Base-by-base conservation (phyloP, 2,888 invertebrate genomes). In the Coelinius sp. region DNA sequence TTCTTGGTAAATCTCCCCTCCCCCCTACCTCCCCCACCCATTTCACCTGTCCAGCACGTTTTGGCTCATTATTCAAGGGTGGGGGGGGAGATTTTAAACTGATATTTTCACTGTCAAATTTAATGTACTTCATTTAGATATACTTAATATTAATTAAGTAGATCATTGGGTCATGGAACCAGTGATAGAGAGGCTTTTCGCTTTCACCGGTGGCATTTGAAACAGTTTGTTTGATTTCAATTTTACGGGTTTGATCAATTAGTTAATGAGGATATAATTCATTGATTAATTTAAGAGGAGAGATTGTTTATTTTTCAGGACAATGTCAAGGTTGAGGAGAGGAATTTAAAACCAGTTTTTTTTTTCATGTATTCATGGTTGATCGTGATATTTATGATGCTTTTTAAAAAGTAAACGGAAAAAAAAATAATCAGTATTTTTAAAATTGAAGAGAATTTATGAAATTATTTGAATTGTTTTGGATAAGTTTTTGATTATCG, bases 141-240 rank as follows among this genome's bases (percentile, higher is more conserved):
- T 31, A 31, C 27, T 35, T 35, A 56, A 25, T 27, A 35, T 59
- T 6, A 46, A n/a, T n/a, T n/a, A 68, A 71, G 71, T 71, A 52
- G 71, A 71, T 71, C 49, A 63, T 62, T 67, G 27, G 71, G 67
- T 67, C 71, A 68, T 17, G 17, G 27, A 35, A 63, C 31, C 17
- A 44, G 17, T n/a, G 6, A 68, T 67, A 52, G 38, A 14, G 22
- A 31, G 8, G 41, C 62, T 67, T 71, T 71, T 68, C 71, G 71
- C 71, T 71, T 68, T 71, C 70, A 66, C 71, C 17, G 53, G 31
- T 14, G 35, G 25, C 20, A 59, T 59, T 71, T 53, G 35, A 25
- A 49, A 49, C 14, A 17, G 6, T 17, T 27, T 46, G 20, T 49
- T 2, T 10, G 8, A 35, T 59, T 59, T 8, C 2, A 56, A 27